Conservation (phyloP, 2,113 vertebrate species). For the Podarcis raffonei region DNA sequence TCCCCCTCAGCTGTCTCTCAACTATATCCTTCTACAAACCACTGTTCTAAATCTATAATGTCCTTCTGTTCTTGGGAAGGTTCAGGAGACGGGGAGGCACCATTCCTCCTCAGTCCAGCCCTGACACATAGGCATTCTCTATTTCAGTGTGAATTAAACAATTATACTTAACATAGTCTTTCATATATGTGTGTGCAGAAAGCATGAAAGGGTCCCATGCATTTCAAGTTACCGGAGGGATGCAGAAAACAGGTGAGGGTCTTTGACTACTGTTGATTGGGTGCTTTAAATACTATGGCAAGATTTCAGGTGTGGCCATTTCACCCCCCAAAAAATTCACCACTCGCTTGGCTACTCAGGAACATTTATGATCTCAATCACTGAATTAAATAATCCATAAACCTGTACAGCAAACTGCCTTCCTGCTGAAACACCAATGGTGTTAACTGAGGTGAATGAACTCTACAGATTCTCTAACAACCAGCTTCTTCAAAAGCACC, state of each 20-base stretch:
- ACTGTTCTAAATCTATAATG: no score
- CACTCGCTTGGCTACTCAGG: background rate
- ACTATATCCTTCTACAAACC: no score
- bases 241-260: background rate
- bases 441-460: background rate
- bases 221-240: no score
- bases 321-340: background rate
- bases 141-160: no score
- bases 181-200: no score
- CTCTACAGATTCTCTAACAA: background rate
- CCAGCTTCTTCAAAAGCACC: background rate
- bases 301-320: background rate
- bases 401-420: background rate
- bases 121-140: no score
- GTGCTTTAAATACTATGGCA: background rate
- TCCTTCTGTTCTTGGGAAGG: no score
- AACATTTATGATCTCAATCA: background rate
- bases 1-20: no score
- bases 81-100: no score
- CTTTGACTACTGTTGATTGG: background rate
- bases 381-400: background rate
- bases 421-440: fast-evolving
- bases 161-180: no score
- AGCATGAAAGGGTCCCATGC: no score
- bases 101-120: no score